A percentile compares a stretch with the other conserved stretches of the same genome.
Evolutionary conservation across 2,888 invertebrate species (phyloP).

Genomic region (Gastrophysa polygoni): DNA sequence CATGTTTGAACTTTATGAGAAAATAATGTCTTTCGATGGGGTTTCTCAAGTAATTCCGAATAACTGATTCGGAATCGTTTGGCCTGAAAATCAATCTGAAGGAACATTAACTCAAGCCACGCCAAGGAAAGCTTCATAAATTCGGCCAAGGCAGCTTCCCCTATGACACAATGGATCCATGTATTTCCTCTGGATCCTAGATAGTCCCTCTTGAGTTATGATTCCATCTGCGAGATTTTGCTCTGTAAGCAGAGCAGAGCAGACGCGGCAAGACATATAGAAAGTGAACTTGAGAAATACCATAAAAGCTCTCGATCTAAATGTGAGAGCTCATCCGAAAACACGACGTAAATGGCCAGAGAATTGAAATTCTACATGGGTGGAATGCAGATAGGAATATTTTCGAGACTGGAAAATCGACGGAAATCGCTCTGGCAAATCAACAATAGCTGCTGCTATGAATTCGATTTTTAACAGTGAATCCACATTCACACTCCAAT

Average conservation of each 20-base stretch:
- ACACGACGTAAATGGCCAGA: constrained; percentile 34
- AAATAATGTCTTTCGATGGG: too few relatives aligned
- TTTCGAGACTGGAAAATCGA: constrained; percentile 16
- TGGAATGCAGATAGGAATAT: constrained; percentile 21
- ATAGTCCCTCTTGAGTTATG: constrained; percentile 15
- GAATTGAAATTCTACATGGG: constrained; percentile 35
- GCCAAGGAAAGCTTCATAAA: background rate
- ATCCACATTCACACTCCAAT: too few relatives aligned
- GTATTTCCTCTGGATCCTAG: constrained; percentile 7
- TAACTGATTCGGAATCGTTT: background rate
- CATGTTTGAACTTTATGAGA: too few relatives aligned
- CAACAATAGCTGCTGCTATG: too few relatives aligned
- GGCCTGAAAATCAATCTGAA: background rate
- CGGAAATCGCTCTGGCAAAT: constrained; percentile 18
- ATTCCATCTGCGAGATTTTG: constrained; percentile 21
- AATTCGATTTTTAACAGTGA: too few relatives aligned
- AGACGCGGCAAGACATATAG: constrained; percentile 10
- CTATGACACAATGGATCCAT: background rate
- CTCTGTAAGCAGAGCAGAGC: constrained; percentile 18
- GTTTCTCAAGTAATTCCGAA: too few relatives aligned
- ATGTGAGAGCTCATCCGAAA: constrained; percentile 31
- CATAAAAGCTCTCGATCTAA: constrained; percentile 19
- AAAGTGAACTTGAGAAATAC: constrained; percentile 19
- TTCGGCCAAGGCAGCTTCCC: background rate
- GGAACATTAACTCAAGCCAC: background rate